A percentile compares a stretch with the other conserved stretches of the same genome.
phyloP scores from a whole-genome alignment of 1,140 invertebrate genomes.

The Globodera ellingtonae region DNA sequence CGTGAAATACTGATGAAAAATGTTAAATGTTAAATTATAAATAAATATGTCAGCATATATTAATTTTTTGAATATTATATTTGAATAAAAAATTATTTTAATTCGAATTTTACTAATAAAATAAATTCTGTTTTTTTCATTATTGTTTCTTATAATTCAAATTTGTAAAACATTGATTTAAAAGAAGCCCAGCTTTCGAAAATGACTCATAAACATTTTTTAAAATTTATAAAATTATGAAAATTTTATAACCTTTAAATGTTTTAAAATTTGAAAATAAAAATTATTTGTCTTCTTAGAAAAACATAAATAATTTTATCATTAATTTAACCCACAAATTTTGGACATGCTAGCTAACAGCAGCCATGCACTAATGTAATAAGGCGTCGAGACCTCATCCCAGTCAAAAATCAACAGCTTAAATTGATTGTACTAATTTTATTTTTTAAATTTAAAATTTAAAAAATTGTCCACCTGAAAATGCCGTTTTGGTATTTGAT shows the following conservation, averaged over 20 bases:
- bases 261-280: too few species aligned
- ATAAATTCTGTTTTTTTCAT: too few species aligned
- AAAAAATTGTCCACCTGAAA: background rate
- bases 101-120: too few species aligned
- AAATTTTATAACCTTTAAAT: too few species aligned
- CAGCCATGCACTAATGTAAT: conserved; percentile 45
- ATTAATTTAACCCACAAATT: conserved; percentile 45
- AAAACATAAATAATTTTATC: background rate
- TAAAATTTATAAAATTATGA: too few species aligned
- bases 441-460: background rate
- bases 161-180: too few species aligned
- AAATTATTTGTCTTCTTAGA: too few species aligned
- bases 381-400: conserved; percentile 43
- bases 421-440: conserved; percentile 2
- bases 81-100: too few species aligned
- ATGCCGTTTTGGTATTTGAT: background rate
- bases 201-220: too few species aligned
- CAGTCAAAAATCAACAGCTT: conserved; percentile 41
- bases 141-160: background rate
- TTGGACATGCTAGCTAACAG: conserved; percentile 50
- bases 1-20: conserved; percentile 56
- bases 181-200: too few species aligned
- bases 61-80: too few species aligned
- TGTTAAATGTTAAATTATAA: conserved; percentile 13
- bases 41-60: background rate